Evolutionary conservation across 2,113 vertebrate species (phyloP), one percentile per base, ranked within the genome.

Genomic region (Charina bottae): DNA sequence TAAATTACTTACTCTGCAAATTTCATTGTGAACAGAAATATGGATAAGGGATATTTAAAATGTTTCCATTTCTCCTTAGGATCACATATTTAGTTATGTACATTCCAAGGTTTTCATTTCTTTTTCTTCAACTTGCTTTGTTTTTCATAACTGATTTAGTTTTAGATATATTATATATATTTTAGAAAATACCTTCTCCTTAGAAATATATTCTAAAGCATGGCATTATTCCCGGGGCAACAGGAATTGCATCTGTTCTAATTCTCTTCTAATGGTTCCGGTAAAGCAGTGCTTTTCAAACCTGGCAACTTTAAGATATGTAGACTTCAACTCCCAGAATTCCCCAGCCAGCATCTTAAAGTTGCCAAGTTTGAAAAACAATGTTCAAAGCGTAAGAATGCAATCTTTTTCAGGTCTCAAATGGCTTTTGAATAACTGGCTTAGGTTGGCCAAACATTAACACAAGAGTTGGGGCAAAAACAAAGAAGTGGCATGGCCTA

Each of bases 261-360:
- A 88, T 60, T 62, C 5, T 92, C 94, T 93, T 91, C 89, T 87
- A 90, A 94, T 95, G 13, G 95, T 86, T 83, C 91, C 85, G 42
- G n/a, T 85, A 85, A 91, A 85, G 49, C 78, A 84, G 2, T 28
- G 3, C 54, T 85, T 33, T 17, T 28, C 11, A 54, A 85, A 37
- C 49, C 49, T 54, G 84, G 6, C 7, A 15, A 53, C 26, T 26
- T n/a, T 53, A 28, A 55, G 53, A 85, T 85, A 2, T 55, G 5
- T 85, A 24, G 84, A n/a, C 13, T 54, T 53, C 12, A n/a, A 53
- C 83, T 85, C 46, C 83, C 46, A 53, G 23, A 12, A 85, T 53
- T 6, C 11, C 12, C 15, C 6, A 19, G 2, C 68, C n/a, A 37
- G 6, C 15, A 72, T 72, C 17, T 72, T 72, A 72, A 49, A 72